Evolutionary conservation across 2,888 invertebrate genomes (phyloP).

Genomic region (Heliconius erato): DNA sequence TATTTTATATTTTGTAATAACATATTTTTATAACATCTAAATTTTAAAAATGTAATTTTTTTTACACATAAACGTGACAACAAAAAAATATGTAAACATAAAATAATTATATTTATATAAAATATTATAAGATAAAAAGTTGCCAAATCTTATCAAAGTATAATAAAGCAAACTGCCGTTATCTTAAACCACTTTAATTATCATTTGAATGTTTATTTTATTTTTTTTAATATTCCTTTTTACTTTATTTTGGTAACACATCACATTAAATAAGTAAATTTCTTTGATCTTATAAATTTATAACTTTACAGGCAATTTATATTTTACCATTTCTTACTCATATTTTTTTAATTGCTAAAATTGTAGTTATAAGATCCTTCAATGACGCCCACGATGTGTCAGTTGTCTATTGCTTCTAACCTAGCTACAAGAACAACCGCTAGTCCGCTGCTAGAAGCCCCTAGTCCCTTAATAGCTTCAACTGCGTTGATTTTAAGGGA

Average conservation of each 20-base stretch:
- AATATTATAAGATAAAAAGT: background rate
- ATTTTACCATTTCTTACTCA: too few relatives aligned
- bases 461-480: too few relatives aligned
- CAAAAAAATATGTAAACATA: slow-evolving; percentile 4
- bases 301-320: background rate
- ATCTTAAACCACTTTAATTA: slow-evolving; percentile 1
- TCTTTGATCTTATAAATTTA: background rate
- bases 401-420: too few relatives aligned
- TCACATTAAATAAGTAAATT: too few relatives aligned
- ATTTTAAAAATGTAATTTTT: background rate
- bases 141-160: slow-evolving; percentile 16
- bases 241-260: background rate
- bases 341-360: too few relatives aligned
- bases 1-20: background rate
- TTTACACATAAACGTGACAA: background rate
- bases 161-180: slow-evolving; percentile 7
- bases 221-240: background rate
- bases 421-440: too few relatives aligned
- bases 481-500: too few relatives aligned
- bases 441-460: too few relatives aligned
- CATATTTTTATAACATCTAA: background rate
- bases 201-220: background rate
- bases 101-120: background rate
- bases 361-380: too few relatives aligned
- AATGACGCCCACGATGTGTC: too few relatives aligned